Evolutionary conservation across 2,888 invertebrate genomes (phyloP), one percentile per base, ranked within the genome.

Genomic region (Caenorhabditis sp.): DNA sequence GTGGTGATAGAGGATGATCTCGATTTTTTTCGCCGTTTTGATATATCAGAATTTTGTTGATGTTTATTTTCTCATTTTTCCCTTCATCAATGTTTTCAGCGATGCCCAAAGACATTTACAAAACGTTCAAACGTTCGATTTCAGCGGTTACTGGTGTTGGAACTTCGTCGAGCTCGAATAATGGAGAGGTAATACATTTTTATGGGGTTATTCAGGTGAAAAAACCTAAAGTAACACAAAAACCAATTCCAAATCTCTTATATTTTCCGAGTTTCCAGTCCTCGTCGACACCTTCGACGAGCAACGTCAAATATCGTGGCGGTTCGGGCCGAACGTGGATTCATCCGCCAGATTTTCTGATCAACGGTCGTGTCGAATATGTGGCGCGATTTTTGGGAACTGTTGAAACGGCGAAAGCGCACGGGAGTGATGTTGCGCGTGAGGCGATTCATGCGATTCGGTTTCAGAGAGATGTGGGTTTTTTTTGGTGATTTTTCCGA

Each of bases 311-410:
- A 50, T 81, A 79, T 66, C 69, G 67, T 8, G 74, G 79, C 31
- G 77, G 76, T 17, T 76, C 76, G n/a, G 78, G 74, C 24, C 72
- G 79, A 54, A 79, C 79, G 1, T 84, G 84, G 84, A 82, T 83
- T 49, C 84, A 84, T 76, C 84, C 84, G n/a, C 84, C 84, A 58
- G 97, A 96, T 88, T 92, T 94, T 26, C 91, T 97, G 64, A 92
- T 94, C 86, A 94, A 93, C 88, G 97, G 97, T 59, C 95, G 96
- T 88, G 95, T 97, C 84, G 95, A 95, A 64, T 97, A 97, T 91
- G 92, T 95, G 89, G 97, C 97, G 88, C 96, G 97, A 93, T 95
- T 95, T 91, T 92, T 95, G 89, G 97, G 97, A 84, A 94, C 93
- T 88, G 94, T 94, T 61, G 93, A 93, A 87, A 97, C 97, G 63